These are phyloP conservation scores for Porites cylindrica DNA, from an alignment of 92 coral and sea anemone genomes.

Conservation along the genomic window DNA sequence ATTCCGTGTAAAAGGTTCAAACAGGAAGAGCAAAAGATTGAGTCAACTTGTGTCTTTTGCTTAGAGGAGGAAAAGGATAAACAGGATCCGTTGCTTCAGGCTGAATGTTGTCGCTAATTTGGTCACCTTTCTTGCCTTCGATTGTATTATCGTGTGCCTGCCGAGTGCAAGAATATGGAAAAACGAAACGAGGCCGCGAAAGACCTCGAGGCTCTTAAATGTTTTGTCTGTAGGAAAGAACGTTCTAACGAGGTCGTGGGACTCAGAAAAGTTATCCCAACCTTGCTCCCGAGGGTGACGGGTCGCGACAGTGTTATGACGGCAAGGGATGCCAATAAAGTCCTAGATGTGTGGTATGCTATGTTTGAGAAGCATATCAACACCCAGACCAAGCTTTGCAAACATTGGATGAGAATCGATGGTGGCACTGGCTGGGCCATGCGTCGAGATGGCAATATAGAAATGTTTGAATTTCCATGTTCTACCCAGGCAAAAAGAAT, in stretches of 20 bases:
- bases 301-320: not conserved
- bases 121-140: conserved; percentile 1
- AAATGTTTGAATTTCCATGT: not conserved
- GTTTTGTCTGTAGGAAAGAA: not conserved
- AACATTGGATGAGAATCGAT: not conserved
- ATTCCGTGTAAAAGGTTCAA: no score
- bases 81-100: not conserved
- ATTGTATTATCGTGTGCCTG: not conserved
- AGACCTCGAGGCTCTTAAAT: not conserved
- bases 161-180: not conserved
- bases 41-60: no score
- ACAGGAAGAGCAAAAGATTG: no score
- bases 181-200: not conserved
- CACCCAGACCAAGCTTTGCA: not conserved
- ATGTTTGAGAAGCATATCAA: not conserved
- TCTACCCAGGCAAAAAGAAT: not conserved
- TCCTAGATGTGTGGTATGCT: not conserved
- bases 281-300: not conserved
- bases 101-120: not conserved
- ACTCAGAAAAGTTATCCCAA: not conserved
- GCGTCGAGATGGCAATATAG: not conserved
- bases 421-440: not conserved
- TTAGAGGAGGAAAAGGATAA: no score
- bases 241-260: not conserved
- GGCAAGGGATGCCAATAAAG: not conserved